A percentile compares a stretch with the other conserved stretches of the same genome.
Evolutionary conservation across 2,888 invertebrate species (phyloP).

Genomic region (Apeira syringaria): DNA sequence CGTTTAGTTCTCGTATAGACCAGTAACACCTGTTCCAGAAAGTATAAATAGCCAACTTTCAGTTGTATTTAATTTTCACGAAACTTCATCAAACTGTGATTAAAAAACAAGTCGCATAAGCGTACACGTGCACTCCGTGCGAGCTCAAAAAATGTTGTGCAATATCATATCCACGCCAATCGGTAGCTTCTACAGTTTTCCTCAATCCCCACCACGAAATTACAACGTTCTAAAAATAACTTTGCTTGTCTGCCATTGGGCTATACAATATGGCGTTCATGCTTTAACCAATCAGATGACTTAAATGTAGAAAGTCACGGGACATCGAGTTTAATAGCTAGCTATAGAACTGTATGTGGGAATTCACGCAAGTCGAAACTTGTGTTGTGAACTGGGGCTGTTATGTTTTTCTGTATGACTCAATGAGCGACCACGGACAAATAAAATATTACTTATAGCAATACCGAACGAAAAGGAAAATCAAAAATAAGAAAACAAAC

Average conservation of each 20-base stretch:
- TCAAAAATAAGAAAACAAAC: no score
- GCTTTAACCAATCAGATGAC: conserved; percentile 52
- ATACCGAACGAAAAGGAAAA: no score
- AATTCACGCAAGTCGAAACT: conserved; percentile 46
- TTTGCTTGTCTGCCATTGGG: conserved; percentile 52
- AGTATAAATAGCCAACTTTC: conserved; percentile 30
- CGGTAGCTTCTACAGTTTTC: conserved; percentile 58
- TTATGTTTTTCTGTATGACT: conserved; percentile 42
- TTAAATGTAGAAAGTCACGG: conserved; percentile 59
- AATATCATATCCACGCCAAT: conserved; percentile 52
- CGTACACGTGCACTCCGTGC: conserved; percentile 50
- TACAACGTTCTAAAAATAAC: conserved; percentile 75
- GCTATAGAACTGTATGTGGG: conserved; percentile 36
- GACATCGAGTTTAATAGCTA: conserved; percentile 38
- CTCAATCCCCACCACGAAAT: conserved; percentile 62
- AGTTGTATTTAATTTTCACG: conserved; percentile 10
- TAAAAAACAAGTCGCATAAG: conserved; percentile 16
- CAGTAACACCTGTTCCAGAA: conserved; percentile 37
- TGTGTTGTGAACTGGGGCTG: conserved; percentile 29
- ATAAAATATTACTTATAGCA: no score
- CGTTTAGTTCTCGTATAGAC: conserved; percentile 40
- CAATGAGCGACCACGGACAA: conserved; percentile 22
- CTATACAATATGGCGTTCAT: conserved; percentile 62
- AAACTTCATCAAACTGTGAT: no score
- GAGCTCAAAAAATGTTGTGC: conserved; percentile 72